Base-by-base conservation (phyloP, 2,888 invertebrate genomes). In the Xanthostigma xanthostigma region DNA sequence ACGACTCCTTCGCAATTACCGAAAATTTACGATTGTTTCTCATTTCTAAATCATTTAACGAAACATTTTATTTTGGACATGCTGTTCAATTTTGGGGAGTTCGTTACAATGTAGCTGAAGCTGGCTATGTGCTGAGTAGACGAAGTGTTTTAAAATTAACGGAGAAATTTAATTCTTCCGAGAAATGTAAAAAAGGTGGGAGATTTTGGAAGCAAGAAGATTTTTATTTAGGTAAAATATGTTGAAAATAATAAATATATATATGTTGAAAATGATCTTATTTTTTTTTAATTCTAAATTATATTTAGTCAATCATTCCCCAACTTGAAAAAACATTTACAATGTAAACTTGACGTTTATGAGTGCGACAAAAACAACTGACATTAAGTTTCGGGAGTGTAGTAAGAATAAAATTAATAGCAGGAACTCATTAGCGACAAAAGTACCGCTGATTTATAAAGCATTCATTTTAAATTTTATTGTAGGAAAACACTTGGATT, bases 191-290 rank as follows among this genome's bases (percentile, higher is more conserved):
- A n/a, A 56, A 61, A 6, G 65, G 70, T 46, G 70, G 68, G 41
- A 68, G 67, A 49, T 74, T 70, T 57, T 70, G 71, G 68, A 75
- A 75, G 53, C 71, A 71, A 55, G 76, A 76, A 60, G 76, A 75
- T 61, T 75, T 69, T 60, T 72, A 73, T 61, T 66, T 76, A 50
- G 75, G 75, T 72, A 58, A 27, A 27, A 27, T 27, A 27, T 17
- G 17, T 17, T 17, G 17, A 17, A 17, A 17, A 17, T n/a, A n/a
- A n/a, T n/a, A n/a, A n/a, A n/a, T n/a, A n/a, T n/a, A n/a, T n/a
- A n/a, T n/a, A n/a, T n/a, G n/a, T n/a, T n/a, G n/a, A n/a, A n/a
- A n/a, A n/a, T 6, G 27, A 27, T 6, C 27, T 27, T 27, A 1
- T 1, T 27, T 27, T 27, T 27, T 27, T 27, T 27, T 27, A 27